A percentile compares a stretch with the other conserved stretches of the same genome.
These are phyloP conservation scores for Eristalinus aeneus DNA, from an alignment of 2,888 invertebrate species.

Conservation along the genomic window DNA sequence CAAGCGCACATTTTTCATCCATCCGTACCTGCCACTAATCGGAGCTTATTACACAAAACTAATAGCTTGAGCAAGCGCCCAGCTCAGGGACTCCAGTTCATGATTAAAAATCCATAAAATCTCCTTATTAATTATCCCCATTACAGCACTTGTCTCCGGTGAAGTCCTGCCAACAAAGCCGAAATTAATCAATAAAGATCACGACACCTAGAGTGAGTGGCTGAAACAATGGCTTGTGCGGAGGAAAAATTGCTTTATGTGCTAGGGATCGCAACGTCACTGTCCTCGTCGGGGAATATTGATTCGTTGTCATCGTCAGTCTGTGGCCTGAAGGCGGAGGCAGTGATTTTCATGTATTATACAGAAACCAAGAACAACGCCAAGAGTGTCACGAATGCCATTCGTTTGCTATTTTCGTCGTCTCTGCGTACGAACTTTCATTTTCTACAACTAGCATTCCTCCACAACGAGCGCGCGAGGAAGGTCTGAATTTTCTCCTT, in stretches of 20 bases:
- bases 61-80: background rate
- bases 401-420: background rate
- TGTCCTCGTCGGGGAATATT: constrained; percentile 1
- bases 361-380: background rate
- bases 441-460: background rate
- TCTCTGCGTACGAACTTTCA: background rate
- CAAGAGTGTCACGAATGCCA: background rate
- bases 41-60: background rate
- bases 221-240: constrained; percentile 19
- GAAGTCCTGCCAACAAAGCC: background rate
- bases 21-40: background rate
- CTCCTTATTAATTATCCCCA: background rate
- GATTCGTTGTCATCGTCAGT: background rate
- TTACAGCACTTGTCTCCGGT: background rate
- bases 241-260: background rate
- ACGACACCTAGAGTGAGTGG: background rate
- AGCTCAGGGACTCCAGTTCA: background rate
- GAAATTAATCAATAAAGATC: constrained; percentile 44
- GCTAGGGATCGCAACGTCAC: constrained; percentile 23
- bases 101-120: background rate
- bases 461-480: background rate
- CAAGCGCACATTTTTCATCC: background rate
- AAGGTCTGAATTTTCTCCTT: background rate
- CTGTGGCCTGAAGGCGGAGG: background rate
- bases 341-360: background rate